A percentile compares a stretch with the other conserved stretches of the same genome.
Evolutionary conservation across 53 echinoderm and acorn worm genomes (phyloP).

Genomic region (Astropecten irregularis): DNA sequence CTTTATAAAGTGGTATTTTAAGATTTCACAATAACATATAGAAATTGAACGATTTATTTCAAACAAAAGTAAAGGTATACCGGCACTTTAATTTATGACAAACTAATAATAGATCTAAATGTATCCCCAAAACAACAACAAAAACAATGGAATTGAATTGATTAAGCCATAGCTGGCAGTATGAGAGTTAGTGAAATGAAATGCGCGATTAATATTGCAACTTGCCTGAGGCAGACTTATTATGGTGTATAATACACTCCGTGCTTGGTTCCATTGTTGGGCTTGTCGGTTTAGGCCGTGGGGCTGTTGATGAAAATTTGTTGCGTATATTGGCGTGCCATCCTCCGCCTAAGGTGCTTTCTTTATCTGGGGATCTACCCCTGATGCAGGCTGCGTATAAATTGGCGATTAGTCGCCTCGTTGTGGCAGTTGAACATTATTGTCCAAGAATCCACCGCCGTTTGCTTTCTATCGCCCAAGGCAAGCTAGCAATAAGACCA

Average conservation of each 20-base stretch:
- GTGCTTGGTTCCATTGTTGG: conserved; percentile 32
- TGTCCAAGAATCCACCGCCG: conserved; percentile 15
- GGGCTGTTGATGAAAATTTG: conserved; percentile 54
- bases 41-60: too few species aligned
- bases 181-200: too few species aligned
- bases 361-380: conserved; percentile 42
- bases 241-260: conserved; percentile 10
- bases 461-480: too few species aligned
- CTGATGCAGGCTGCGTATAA: not conserved
- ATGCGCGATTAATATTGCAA: conserved; percentile 48
- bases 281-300: conserved; percentile 13
- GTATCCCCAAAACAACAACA: too few species aligned
- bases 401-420: conserved; percentile 18
- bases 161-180: too few species aligned
- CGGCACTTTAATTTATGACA: too few species aligned
- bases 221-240: conserved; percentile 18
- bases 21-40: too few species aligned
- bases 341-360: conserved; percentile 8
- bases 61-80: too few species aligned
- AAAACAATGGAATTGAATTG: too few species aligned
- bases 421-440: not conserved
- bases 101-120: too few species aligned
- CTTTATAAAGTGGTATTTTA: too few species aligned
- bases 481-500: too few species aligned
- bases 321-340: conserved; percentile 52